These are phyloP conservation scores for Cotesia congregata DNA, from an alignment of 2,888 invertebrate species.

Conservation along the genomic window DNA sequence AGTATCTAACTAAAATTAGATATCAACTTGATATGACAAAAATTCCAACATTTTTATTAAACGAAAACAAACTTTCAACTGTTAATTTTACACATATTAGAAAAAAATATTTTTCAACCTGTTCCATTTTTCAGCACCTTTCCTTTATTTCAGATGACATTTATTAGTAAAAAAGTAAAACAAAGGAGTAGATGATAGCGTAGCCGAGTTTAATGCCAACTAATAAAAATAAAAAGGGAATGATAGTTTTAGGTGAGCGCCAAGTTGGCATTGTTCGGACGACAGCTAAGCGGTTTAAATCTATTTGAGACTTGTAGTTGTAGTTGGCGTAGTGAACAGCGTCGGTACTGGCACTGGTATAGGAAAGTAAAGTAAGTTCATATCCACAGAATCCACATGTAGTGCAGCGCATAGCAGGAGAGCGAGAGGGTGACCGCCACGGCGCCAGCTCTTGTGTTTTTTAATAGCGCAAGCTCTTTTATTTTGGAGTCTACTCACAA, in stretches of 20 bases:
- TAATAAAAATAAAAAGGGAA: constrained; percentile 43
- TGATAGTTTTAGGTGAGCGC: constrained; percentile 29
- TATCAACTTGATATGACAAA: too few relatives aligned
- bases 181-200: neutral
- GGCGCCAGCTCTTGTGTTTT: constrained; percentile 46
- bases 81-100: too few relatives aligned
- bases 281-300: constrained; percentile 39
- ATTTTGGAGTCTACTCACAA: too few relatives aligned
- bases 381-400: constrained; percentile 14
- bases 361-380: neutral
- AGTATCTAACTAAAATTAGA: too few relatives aligned
- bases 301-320: constrained; percentile 46
- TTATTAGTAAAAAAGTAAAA: neutral
- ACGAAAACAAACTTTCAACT: too few relatives aligned
- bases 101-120: too few relatives aligned
- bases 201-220: constrained; percentile 40
- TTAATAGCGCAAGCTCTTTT: constrained; percentile 39
- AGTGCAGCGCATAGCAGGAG: neutral
- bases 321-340: neutral
- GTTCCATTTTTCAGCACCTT: too few relatives aligned
- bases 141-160: neutral
- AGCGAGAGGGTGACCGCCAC: constrained; percentile 2
- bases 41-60: too few relatives aligned
- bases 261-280: constrained; percentile 39
- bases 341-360: too few relatives aligned